These are phyloP conservation scores for Smittia aterrima DNA, from an alignment of 2,888 invertebrate species.

Conservation along the genomic window DNA sequence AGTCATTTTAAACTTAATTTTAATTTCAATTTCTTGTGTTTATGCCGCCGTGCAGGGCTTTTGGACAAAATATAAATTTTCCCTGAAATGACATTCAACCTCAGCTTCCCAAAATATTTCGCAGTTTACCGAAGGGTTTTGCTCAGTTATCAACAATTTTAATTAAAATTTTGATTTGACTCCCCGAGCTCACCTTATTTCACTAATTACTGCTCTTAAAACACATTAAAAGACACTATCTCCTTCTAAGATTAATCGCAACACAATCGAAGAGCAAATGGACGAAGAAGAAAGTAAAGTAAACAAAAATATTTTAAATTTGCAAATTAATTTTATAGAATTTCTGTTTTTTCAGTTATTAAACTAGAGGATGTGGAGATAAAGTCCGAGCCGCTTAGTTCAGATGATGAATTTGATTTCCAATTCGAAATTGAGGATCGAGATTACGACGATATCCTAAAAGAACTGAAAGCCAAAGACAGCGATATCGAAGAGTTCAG, in stretches of 20 bases:
- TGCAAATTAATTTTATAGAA: background rate
- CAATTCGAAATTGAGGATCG: conserved; percentile 29
- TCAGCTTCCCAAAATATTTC: too few species aligned
- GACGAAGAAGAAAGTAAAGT: background rate
- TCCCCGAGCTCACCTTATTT: too few species aligned
- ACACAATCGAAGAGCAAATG: background rate
- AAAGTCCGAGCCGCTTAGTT: background rate
- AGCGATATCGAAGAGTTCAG: conserved; percentile 30
- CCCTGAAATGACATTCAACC: too few species aligned
- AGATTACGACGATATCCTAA: conserved; percentile 26
- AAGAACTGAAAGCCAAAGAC: conserved; percentile 17
- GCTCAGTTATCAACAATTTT: too few species aligned
- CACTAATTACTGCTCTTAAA: too few species aligned
- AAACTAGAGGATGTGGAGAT: background rate
- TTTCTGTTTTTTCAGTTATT: too few species aligned
- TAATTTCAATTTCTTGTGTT: background rate
- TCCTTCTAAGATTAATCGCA: too few species aligned
- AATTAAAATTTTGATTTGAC: too few species aligned
- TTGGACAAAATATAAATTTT: too few species aligned
- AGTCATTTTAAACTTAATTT: conserved; percentile 71
- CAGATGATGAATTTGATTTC: conserved; percentile 29
- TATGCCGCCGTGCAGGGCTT: too few species aligned
- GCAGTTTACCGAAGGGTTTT: too few species aligned
- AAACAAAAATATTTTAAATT: background rate
- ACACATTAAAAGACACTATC: too few species aligned